phyloP scores from a whole-genome alignment of 2,113 vertebrate species.

The Xerus inauris region DNA sequence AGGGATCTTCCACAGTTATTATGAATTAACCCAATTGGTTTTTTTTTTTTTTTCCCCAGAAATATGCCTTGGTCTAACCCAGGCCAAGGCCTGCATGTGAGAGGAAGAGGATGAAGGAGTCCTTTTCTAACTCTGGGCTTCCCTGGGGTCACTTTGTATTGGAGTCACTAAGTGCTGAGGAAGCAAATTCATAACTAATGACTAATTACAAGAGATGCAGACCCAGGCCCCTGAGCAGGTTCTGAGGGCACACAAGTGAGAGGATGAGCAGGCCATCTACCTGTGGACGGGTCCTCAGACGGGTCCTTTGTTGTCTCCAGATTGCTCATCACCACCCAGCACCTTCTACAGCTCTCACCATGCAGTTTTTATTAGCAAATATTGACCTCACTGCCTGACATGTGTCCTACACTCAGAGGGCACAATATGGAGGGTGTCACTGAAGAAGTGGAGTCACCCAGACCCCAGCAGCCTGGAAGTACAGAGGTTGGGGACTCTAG shows the following conservation, averaged over 20 bases:
- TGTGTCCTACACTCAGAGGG: neutral
- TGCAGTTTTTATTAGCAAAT: neutral
- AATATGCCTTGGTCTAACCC: neutral
- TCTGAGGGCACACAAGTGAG: neutral
- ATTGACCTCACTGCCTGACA: neutral
- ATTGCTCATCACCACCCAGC: neutral
- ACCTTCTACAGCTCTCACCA: too few species aligned
- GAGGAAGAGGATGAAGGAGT: neutral
- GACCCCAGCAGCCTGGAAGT: neutral
- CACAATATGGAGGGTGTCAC: neutral
- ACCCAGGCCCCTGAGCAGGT: neutral
- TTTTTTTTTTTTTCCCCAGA: neutral
- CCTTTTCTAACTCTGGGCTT: neutral
- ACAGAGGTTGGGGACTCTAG: neutral
- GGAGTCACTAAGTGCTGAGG: neutral
- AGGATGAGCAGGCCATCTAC: fast-evolving
- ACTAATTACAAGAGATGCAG: neutral
- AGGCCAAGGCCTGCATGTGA: neutral
- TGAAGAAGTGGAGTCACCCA: neutral
- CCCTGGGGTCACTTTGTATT: neutral
- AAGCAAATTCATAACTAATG: neutral
- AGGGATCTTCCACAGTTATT: neutral
- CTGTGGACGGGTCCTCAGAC: fast-evolving
- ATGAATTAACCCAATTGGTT: neutral
- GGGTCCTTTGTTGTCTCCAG: neutral